Percentiles rank a stretch among this genome's conserved stretches.
Evolutionary conservation across 2,888 invertebrate genomes (phyloP).

Genomic region (Xiphydria camelus): DNA sequence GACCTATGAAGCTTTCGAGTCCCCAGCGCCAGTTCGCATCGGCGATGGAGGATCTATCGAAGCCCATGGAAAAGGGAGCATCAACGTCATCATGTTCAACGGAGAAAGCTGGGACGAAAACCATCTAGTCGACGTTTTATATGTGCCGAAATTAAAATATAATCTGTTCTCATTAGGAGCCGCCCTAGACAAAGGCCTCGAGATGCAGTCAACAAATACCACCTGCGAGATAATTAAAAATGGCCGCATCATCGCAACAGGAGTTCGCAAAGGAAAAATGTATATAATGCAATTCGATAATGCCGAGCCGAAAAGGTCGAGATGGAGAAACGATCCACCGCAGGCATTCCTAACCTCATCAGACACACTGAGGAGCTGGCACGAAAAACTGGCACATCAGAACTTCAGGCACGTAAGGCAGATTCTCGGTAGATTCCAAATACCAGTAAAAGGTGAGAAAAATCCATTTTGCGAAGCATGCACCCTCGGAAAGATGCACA

Average conservation of each 20-base stretch:
- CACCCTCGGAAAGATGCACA: conserved; percentile 18
- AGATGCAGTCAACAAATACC: neutral
- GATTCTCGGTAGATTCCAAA: no score
- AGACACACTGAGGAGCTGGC: conserved; percentile 14
- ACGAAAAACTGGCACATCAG: conserved; percentile 18
- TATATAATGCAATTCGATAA: no score
- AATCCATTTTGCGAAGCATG: conserved; percentile 14
- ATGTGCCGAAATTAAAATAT: neutral
- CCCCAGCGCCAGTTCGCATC: neutral
- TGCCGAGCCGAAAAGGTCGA: no score
- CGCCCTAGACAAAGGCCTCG: neutral
- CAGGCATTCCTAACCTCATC: no score
- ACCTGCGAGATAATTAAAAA: neutral
- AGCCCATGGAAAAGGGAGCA: no score
- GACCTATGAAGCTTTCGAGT: conserved; percentile 4
- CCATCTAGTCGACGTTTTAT: no score
- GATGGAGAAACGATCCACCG: no score
- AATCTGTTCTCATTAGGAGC: conserved; percentile 5
- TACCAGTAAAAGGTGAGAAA: no score
- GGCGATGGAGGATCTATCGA: no score
- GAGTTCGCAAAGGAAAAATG: no score
- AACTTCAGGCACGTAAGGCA: conserved; percentile 16
- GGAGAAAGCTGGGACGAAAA: no score
- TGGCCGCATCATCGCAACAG: neutral
- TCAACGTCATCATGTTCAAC: neutral